phyloP scores from a whole-genome alignment of 2,888 invertebrate genomes.

The Ophraella communa region DNA sequence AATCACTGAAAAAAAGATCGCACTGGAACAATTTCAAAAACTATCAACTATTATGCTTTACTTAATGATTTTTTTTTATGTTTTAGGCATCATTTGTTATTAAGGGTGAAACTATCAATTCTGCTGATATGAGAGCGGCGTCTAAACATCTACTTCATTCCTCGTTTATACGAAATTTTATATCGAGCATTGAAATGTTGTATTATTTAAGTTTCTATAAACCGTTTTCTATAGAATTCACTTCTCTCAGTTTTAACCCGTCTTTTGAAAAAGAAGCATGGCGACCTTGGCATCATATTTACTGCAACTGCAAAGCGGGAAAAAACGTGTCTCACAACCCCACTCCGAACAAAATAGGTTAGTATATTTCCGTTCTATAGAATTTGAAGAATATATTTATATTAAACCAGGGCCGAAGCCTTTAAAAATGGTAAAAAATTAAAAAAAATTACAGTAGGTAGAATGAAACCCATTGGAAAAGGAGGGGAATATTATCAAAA shows the following conservation, averaged over 20 bases:
- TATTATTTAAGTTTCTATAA: conserved; percentile 54
- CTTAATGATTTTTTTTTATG: conserved; percentile 1
- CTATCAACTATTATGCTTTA: too few relatives aligned
- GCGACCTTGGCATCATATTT: conserved; percentile 62
- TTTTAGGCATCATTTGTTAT: conserved; percentile 44
- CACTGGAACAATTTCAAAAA: too few relatives aligned
- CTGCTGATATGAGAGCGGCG: conserved; percentile 54
- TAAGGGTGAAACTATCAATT: conserved; percentile 41
- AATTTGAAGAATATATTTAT: too few relatives aligned
- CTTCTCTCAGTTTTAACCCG: conserved; percentile 50
- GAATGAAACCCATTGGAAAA: too few relatives aligned
- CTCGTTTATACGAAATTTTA: conserved; percentile 57
- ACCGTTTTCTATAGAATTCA: conserved; percentile 54
- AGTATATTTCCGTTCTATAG: conserved; percentile 6
- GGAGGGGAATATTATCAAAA: too few relatives aligned
- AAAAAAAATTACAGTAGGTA: too few relatives aligned
- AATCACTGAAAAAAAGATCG: too few relatives aligned
- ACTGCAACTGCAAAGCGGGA: conserved; percentile 57
- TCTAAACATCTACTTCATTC: conserved; percentile 57
- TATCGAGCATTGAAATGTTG: conserved; percentile 56
- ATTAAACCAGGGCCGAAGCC: too few relatives aligned
- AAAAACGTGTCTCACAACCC: conserved; percentile 56
- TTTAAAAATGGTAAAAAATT: too few relatives aligned
- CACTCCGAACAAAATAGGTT: conserved; percentile 51
- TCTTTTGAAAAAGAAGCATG: conserved; percentile 50